Conservation (phyloP, 2,113 vertebrate species). For the Sylvietta virens region DNA sequence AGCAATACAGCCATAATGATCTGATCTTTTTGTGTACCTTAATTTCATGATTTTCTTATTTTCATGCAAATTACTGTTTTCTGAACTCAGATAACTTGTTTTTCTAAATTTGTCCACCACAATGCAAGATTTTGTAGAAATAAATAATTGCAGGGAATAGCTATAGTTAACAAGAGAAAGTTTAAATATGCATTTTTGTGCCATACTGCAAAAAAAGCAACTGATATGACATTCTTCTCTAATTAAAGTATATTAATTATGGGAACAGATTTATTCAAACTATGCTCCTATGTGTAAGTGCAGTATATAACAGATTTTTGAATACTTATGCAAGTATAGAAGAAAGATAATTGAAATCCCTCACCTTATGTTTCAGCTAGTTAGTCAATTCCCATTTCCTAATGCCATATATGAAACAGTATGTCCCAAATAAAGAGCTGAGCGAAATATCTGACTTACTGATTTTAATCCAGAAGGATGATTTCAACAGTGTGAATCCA, state of each 20-base stretch:
- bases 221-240: not conserved
- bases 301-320: not conserved
- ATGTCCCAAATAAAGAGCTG: not conserved
- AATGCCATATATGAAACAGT: not conserved
- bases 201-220: not conserved
- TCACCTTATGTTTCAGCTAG: not conserved
- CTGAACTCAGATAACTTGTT: not conserved
- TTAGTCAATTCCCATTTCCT: not conserved
- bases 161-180: not conserved
- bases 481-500: not conserved
- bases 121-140: not conserved
- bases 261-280: constrained; percentile 2
- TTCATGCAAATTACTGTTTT: not conserved
- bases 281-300: not conserved
- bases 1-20: not conserved
- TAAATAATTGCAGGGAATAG: not conserved
- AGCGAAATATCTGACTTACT: not conserved
- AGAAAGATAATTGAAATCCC: not conserved
- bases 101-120: not conserved
- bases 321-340: not conserved
- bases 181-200: not conserved
- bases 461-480: not conserved
- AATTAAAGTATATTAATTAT: constrained; percentile 23
- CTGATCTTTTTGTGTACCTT: not conserved
- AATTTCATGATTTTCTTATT: not conserved